These are phyloP conservation scores for Montifringilla adamsi DNA, from an alignment of 2,113 vertebrate genomes.

Conservation along the genomic window DNA sequence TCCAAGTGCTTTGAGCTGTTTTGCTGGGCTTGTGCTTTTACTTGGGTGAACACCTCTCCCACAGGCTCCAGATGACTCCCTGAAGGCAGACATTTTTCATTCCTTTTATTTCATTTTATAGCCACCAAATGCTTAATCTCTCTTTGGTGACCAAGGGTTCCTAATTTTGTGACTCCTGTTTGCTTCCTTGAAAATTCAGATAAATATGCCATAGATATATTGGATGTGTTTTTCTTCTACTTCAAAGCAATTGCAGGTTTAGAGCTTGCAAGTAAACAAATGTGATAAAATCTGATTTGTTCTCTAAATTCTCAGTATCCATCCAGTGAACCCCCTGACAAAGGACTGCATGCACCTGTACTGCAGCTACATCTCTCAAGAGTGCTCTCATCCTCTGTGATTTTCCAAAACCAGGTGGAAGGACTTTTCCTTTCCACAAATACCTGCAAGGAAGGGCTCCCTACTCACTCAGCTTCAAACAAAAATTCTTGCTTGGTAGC, in stretches of 20 bases:
- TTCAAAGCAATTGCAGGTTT: background rate
- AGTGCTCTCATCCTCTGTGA: background rate
- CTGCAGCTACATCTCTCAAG: background rate
- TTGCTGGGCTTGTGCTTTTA: background rate
- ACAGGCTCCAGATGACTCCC: background rate
- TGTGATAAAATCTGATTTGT: background rate
- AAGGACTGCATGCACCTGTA: background rate
- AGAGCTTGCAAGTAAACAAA: background rate
- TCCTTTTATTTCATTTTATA: background rate
- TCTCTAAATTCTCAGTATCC: background rate
- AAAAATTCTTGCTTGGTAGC: background rate
- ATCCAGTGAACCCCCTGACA: background rate
- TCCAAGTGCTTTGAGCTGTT: background rate
- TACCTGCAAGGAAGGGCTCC: background rate
- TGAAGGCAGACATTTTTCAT: background rate
- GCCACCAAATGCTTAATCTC: background rate
- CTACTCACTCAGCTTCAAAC: background rate
- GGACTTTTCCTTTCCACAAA: background rate
- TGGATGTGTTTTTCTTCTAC: background rate
- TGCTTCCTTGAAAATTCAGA: background rate
- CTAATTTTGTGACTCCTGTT: background rate
- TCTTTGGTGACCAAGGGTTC: background rate
- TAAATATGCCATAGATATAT: background rate
- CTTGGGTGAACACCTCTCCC: background rate
- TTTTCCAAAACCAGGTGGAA: background rate